Base-by-base conservation (phyloP, 2,113 vertebrate species). In the Leucopsar rothschildi region DNA sequence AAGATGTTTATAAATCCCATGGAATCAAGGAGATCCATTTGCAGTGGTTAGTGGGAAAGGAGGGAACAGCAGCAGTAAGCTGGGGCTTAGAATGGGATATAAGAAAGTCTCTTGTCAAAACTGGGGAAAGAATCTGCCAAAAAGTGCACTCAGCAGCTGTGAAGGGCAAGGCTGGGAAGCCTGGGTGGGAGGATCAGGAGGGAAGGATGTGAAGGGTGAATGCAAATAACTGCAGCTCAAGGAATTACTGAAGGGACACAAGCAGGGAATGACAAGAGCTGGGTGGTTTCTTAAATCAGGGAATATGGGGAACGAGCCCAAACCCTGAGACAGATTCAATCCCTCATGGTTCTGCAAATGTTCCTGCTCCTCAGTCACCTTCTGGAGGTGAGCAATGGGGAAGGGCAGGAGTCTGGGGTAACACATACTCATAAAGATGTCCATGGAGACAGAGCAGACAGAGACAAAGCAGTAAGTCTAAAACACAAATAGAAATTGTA, bases 271-370 rank as follows among this genome's bases (percentile, higher is more conserved):
- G 45, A 73, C 2, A 73, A 39, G 2, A 4, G 49, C 71, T 39
- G 23, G 23, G 9, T 0, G 0, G 56, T 8, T 65, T 45, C 20
- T 33, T 19, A 59, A 45, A 3, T 33, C 52, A 56, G 45, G 49
- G 29, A 66, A 53, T 18, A 7, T 1, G 33, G 22, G 9, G 57
- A 78, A 59, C 2, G 4, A 47, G 39, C 12, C 17, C 57, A 28
- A 77, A 1, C 2, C 20, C 56, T 37, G 22, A 45, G 40, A 79
- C 0, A 44, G 29, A 77, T 29, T 45, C 21, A 90, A 0, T 35
- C 23, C 59, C 5, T 88, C 2, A 0, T 10, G 24, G 22, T 16
- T 80, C 49, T 45, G 17, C 15, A 50, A 1, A 11, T 4, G 1
- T 52, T 86, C 47, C 47, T 86, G 69, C 39, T 66, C 60, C 35